A percentile compares a stretch with the other conserved stretches of the same genome.
Conservation (phyloP, 2,888 invertebrate species). For the Drosophila putrida region DNA sequence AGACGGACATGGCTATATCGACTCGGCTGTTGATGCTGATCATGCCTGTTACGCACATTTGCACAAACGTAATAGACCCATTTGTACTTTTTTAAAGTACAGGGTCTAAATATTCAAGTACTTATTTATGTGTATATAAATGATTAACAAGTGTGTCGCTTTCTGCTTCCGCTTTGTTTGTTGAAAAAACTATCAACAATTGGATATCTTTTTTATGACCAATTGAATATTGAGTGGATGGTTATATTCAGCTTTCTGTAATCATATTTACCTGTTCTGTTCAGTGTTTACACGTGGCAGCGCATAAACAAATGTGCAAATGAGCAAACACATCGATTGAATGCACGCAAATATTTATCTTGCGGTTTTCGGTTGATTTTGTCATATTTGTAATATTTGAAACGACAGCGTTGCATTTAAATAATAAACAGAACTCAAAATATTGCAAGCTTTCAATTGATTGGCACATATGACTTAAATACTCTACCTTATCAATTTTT, state of each 20-base stretch:
- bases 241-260: neutral
- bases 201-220: constrained; percentile 11
- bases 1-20: too few species aligned
- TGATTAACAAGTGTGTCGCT: constrained; percentile 41
- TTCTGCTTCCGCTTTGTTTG: constrained; percentile 19
- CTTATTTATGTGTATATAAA: constrained; percentile 27
- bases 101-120: too few species aligned
- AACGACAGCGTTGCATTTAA: constrained; percentile 16
- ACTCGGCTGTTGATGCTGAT: too few species aligned
- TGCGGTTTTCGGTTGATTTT: constrained; percentile 12
- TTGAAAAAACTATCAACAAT: constrained; percentile 11
- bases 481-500: neutral
- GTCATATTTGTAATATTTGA: constrained; percentile 1
- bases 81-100: too few species aligned
- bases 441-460: neutral
- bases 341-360: constrained; percentile 27
- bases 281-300: neutral
- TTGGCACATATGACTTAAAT: neutral
- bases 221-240: neutral
- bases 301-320: constrained; percentile 18
- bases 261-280: constrained; percentile 10
- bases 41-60: too few species aligned
- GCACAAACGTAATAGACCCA: too few species aligned
- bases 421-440: neutral
- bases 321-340: constrained; percentile 20